Evolutionary conservation across 2,113 vertebrate genomes (phyloP), one percentile per base, ranked within the genome.

Genomic region (Dasyprocta punctata): DNA sequence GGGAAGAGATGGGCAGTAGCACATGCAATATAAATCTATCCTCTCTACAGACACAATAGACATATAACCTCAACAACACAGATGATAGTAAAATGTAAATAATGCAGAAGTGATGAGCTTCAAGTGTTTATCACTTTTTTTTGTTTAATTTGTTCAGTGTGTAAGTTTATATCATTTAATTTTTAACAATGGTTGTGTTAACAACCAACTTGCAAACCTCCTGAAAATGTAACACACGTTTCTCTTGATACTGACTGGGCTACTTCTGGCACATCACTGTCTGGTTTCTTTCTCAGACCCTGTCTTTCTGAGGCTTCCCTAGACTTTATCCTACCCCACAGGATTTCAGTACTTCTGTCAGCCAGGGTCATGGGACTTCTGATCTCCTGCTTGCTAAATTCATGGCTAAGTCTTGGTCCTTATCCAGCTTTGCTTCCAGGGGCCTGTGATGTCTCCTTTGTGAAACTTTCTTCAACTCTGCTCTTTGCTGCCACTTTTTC

Each of bases 1-100:
- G 58, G 82, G 63, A 65, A 61, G 56, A 38, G 41, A 19, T 0
- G 13, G 1, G 3, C 4, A 1, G 38, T 6, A 13, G 28, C 12
- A 5, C 13, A 7, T 0, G 3, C 22, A 33, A 11, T 2, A 7
- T 0, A 30, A 17, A 38, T 30, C 26, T 30, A 33, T 49, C 63
- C 16, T 16, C 28, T 44, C 2, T 2, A 5, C 24, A 30, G 14
- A 19, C 0, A 33, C 3, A 11, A 30, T 4, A 8, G 1, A 14
- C 26, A 61, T 11, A n/a, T 12, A 58, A 26, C 1, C 30, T 16
- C 4, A 2, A 7, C 22, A 13, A 65, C 22, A 22, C 0, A 26
- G 65, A 7, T 38, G n/a, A 71, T 16, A 81, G 24, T 20, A 33
- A 71, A 36, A 8, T 24, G 52, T 44, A 85, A 71, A 54, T 61